Base-by-base conservation (phyloP, 1,140 invertebrate species). In the Pectinophora gossypiella region DNA sequence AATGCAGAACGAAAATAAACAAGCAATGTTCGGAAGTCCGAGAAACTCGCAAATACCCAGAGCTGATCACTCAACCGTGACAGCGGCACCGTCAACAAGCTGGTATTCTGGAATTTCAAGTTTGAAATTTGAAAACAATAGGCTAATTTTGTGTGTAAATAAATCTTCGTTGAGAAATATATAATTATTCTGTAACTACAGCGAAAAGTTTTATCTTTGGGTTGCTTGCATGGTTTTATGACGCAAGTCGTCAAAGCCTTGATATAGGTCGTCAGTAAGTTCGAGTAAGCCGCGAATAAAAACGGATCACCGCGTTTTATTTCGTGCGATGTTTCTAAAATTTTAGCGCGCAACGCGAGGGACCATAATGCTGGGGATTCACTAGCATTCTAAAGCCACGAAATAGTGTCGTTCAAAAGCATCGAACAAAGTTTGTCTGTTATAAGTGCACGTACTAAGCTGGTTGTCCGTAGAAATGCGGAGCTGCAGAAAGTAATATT, bases 391-490 rank as follows among this genome's bases (percentile, higher is more conserved):
- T 40, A 15, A 40, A 13, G 36, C 16, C 15, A 16, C n/a, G 7
- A 40, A 40, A 10, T 40, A 19, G 18, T 20, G 13, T 44, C 19
- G 19, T 20, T 9, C 12, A 19, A 44, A 44, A 44, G 89, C 73
- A 52, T 54, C 42, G 45, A 48, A 49, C 52, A 51, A 61, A 60
- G 53, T 47, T 43, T 52, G 38, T 64, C 50, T 58, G 38, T 50
- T 68, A 64, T 54, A 56, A 64, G 61, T 61, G 61, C 52, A 61
- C 53, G 52, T 55, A 57, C 35, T 58, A 61, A 61, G 64, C 64
- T 65, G 47, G 40, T 50, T 71, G n/a, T n/a, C n/a, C n/a, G n/a
- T n/a, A n/a, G n/a, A n/a, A 68, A 64, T 44, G 53, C 48, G 32
- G 57, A 54, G 56, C 50, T 32, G 38, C 54, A 58, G 53, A 63